Conservation (phyloP, 2,888 invertebrate species). For the Phortica magna region DNA sequence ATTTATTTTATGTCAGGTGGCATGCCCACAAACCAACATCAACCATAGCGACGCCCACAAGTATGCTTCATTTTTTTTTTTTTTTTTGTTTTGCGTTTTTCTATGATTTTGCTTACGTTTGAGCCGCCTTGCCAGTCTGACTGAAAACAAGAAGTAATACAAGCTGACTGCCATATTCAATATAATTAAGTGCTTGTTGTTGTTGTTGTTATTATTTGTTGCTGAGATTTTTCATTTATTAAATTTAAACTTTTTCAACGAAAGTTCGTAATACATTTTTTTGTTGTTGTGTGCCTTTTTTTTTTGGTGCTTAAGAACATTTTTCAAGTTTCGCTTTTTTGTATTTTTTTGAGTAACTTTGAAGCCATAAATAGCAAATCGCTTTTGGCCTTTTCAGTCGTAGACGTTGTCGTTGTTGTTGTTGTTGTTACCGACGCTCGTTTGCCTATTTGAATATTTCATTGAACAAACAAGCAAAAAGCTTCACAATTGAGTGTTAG, state of each 20-base stretch:
- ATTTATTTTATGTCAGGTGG: constrained; percentile 52
- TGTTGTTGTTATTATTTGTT: constrained; percentile 20
- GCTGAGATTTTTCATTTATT: constrained; percentile 28
- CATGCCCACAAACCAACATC: constrained; percentile 4
- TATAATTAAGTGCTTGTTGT: constrained; percentile 28
- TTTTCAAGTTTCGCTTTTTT: not conserved
- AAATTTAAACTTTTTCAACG: constrained; percentile 23
- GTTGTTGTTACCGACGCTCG: constrained; percentile 14
- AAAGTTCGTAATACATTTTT: constrained; percentile 10
- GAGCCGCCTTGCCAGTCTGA: not conserved
- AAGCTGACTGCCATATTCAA: constrained; percentile 7
- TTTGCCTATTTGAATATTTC: constrained; percentile 32
- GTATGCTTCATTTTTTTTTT: not conserved
- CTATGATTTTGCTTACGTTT: not conserved
- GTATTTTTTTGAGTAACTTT: not conserved
- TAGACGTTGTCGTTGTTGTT: not conserved
- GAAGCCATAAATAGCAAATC: constrained; percentile 28
- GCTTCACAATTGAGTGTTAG: not conserved
- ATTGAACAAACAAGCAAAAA: constrained; percentile 29
- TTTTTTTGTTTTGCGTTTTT: not conserved
- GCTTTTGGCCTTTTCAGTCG: constrained; percentile 28
- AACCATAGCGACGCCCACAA: not conserved
- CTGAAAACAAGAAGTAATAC: not conserved
- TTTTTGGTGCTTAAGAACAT: not conserved
- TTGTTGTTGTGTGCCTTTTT: not conserved